Conservation (phyloP, 1,140 invertebrate genomes). For the Drosophila busckii region DNA sequence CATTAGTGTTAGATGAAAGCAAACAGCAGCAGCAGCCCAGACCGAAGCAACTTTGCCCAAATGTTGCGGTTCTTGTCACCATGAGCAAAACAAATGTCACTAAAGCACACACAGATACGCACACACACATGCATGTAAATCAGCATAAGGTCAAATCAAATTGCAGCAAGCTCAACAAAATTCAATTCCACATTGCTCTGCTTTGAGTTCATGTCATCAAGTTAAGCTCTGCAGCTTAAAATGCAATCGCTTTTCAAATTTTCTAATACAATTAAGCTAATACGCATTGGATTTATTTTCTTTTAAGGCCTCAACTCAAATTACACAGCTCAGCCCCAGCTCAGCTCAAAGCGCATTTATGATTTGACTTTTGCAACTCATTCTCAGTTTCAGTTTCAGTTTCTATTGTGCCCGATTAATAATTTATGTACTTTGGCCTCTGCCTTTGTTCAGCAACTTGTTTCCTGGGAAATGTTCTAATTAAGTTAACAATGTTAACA, state of each 20-base stretch:
- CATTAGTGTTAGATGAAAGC: conserved; percentile 33
- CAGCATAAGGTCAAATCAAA: not conserved
- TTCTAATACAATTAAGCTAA: too few relatives aligned
- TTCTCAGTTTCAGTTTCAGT: too few relatives aligned
- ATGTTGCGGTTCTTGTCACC: conserved; percentile 47
- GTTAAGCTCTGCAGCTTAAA: too few relatives aligned
- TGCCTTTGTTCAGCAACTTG: conserved; percentile 1
- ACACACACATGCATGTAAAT: not conserved
- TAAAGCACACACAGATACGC: not conserved
- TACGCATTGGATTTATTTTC: too few relatives aligned
- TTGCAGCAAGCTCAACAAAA: conserved; percentile 1
- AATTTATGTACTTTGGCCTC: too few relatives aligned
- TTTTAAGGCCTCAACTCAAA: too few relatives aligned
- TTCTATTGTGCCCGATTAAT: conserved; percentile 13
- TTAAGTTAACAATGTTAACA: conserved; percentile 26
- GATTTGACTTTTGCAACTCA: too few relatives aligned
- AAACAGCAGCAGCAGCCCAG: conserved; percentile 2
- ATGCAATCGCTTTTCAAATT: too few relatives aligned
- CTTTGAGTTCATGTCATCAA: too few relatives aligned
- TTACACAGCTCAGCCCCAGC: too few relatives aligned
- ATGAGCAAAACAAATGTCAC: conserved; percentile 22
- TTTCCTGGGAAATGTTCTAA: conserved; percentile 9
- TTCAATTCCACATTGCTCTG: not conserved
- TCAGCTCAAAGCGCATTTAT: too few relatives aligned
- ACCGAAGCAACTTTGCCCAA: conserved; percentile 25